Conservation (phyloP, 2,797 vertebrate species). For the Lacerta viridis region DNA sequence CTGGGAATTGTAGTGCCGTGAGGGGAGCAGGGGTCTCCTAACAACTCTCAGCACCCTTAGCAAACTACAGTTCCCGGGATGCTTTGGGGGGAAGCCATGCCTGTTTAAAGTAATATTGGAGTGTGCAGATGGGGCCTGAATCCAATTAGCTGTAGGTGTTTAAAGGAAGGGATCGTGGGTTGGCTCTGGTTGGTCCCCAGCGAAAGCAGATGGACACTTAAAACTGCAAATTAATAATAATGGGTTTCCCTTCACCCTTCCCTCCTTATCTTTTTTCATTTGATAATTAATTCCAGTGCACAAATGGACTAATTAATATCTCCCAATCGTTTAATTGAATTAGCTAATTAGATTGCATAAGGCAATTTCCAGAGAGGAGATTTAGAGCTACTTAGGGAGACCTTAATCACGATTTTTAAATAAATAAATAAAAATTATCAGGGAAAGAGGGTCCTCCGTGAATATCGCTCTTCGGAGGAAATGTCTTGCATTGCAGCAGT, state of each 20-base stretch:
- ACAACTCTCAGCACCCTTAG: too few relatives aligned
- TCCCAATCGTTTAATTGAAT: slow-evolving; percentile 80
- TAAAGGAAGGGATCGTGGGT: slow-evolving; percentile 17
- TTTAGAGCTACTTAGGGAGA: slow-evolving; percentile 74
- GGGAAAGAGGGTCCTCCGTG: slow-evolving; percentile 27
- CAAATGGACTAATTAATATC: slow-evolving; percentile 79
- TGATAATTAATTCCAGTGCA: slow-evolving; percentile 64
- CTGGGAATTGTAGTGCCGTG: too few relatives aligned
- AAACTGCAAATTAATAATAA: slow-evolving; percentile 67
- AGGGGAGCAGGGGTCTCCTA: too few relatives aligned
- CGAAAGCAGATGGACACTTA: slow-evolving; percentile 66
- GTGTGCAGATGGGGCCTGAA: background rate
- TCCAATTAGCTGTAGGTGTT: slow-evolving; percentile 29
- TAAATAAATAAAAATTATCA: slow-evolving; percentile 30
- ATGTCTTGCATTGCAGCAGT: slow-evolving; percentile 42
- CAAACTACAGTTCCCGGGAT: too few relatives aligned
- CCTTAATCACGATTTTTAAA: slow-evolving; percentile 77
- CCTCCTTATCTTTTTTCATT: slow-evolving; percentile 71
- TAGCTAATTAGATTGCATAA: slow-evolving; percentile 79
- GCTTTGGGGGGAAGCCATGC: too few relatives aligned
- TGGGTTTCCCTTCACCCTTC: slow-evolving; percentile 50
- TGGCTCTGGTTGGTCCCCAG: background rate
- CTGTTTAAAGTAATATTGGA: too few relatives aligned
- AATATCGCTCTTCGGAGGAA: background rate
- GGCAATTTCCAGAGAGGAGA: slow-evolving; percentile 77